Evolutionary conservation across 2,797 vertebrate genomes (phyloP).

Genomic region (Pterois miles): DNA sequence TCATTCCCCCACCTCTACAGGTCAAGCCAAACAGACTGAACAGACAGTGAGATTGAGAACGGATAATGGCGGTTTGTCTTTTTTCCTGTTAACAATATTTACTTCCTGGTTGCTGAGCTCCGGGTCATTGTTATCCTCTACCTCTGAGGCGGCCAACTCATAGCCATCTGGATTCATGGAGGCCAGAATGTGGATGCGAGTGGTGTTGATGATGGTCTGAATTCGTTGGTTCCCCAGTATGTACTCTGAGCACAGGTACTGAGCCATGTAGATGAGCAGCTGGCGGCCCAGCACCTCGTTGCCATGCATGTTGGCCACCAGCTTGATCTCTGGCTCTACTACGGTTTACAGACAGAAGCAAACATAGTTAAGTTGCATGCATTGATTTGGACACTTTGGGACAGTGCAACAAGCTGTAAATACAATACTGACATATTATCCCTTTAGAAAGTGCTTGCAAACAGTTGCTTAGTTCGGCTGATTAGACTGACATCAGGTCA

Average conservation of each 20-base stretch:
- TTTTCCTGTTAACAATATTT: conserved; percentile 81
- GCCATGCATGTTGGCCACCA: conserved; percentile 96
- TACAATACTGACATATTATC: neutral
- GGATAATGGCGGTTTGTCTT: conserved; percentile 75
- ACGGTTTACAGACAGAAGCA: conserved; percentile 34
- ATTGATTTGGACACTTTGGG: neutral
- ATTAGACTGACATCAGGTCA: too few relatives aligned
- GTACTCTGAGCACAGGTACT: conserved; percentile 96
- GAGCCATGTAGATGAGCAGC: conserved; percentile 92
- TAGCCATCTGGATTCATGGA: conserved; percentile 99
- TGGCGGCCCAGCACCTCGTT: conserved; percentile 96
- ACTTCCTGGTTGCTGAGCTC: conserved; percentile 86
- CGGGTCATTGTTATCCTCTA: conserved; percentile 86
- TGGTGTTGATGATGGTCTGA: conserved; percentile 92
- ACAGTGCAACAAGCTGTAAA: neutral
- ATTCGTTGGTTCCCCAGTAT: conserved; percentile 89
- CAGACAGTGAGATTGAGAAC: conserved; percentile 32
- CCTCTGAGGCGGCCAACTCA: conserved; percentile 94
- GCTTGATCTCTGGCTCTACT: conserved; percentile 97
- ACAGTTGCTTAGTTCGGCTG: neutral
- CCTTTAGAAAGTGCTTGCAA: neutral
- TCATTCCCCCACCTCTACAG: conserved; percentile 43
- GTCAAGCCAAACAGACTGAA: conserved; percentile 30
- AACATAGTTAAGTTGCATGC: conserved; percentile 1
- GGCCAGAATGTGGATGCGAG: conserved; percentile 94